phyloP scores from a whole-genome alignment of 1,140 invertebrate genomes.

The Lasaia peninsularis region DNA sequence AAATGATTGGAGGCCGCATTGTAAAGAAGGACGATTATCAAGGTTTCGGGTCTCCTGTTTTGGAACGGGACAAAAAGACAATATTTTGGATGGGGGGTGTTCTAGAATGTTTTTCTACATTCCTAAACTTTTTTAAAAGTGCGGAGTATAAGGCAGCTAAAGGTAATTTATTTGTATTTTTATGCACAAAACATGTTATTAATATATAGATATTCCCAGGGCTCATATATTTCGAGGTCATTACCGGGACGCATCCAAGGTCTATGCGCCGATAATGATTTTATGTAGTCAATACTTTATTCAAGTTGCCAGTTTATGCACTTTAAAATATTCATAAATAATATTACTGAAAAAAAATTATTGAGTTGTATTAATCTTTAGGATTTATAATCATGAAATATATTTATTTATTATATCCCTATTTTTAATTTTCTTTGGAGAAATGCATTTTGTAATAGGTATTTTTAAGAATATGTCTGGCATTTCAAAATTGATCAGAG shows the following conservation, averaged over 20 bases:
- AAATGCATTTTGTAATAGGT: too few species aligned
- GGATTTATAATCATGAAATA: too few species aligned
- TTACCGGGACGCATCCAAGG: conserved; percentile 36
- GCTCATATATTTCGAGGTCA: conserved; percentile 29
- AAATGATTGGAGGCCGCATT: conserved; percentile 8
- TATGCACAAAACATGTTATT: conserved; percentile 6
- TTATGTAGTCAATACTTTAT: not conserved
- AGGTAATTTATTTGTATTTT: conserved; percentile 36
- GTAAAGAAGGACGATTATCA: conserved; percentile 26
- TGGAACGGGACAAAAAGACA: conserved; percentile 43
- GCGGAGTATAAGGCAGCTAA: conserved; percentile 33
- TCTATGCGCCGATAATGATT: conserved; percentile 33
- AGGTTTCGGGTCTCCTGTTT: conserved; percentile 21
- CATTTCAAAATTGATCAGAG: too few species aligned
- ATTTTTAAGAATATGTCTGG: too few species aligned
- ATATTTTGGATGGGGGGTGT: conserved; percentile 52
- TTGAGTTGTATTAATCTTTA: too few species aligned
- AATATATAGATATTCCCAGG: conserved; percentile 28
- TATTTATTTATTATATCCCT: too few species aligned
- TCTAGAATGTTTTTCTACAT: conserved; percentile 47
- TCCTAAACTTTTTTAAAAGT: conserved; percentile 40
- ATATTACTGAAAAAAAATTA: too few species aligned
- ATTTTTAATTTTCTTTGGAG: too few species aligned
- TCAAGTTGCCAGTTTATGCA: not conserved
- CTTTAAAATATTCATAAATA: too few species aligned